These are phyloP conservation scores for Ectropis grisescens DNA, from an alignment of 1,140 invertebrate species.

Conservation along the genomic window DNA sequence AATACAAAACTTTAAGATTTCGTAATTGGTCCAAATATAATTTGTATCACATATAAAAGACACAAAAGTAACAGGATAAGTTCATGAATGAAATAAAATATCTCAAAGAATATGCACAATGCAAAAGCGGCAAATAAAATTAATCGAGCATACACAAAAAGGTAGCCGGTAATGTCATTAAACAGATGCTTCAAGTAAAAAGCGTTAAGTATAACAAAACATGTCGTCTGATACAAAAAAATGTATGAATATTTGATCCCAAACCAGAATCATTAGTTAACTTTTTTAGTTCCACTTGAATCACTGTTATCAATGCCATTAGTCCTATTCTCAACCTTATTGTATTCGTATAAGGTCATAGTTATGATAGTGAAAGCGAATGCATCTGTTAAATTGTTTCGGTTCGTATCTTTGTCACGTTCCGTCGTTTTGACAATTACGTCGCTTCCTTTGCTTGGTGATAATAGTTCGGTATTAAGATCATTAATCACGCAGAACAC, in stretches of 20 bases:
- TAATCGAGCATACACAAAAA: constrained; percentile 19
- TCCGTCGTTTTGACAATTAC: constrained; percentile 44
- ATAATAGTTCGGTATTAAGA: constrained; percentile 46
- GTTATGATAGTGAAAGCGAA: no score
- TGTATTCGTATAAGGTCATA: no score
- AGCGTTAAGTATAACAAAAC: constrained; percentile 66
- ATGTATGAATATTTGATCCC: constrained; percentile 63
- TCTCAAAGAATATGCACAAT: no score
- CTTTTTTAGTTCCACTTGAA: constrained; percentile 36
- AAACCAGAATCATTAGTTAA: constrained; percentile 67
- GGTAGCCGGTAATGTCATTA: constrained; percentile 25
- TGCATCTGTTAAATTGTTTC: no score
- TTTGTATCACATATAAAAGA: no score
- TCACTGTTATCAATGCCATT: neutral
- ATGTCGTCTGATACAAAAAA: constrained; percentile 40
- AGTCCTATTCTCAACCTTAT: constrained; percentile 15
- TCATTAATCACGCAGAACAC: constrained; percentile 60
- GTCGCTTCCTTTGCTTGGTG: constrained; percentile 33
- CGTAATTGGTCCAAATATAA: no score
- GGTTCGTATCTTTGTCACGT: constrained; percentile 23
- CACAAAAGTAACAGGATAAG: no score
- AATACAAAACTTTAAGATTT: no score
- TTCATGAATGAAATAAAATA: no score
- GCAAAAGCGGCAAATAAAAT: constrained; percentile 2
- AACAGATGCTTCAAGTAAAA: constrained; percentile 56